Evolutionary conservation across 2,113 vertebrate genomes (phyloP), one percentile per base, ranked within the genome.

Genomic region (Neomonachus schauinslandi): DNA sequence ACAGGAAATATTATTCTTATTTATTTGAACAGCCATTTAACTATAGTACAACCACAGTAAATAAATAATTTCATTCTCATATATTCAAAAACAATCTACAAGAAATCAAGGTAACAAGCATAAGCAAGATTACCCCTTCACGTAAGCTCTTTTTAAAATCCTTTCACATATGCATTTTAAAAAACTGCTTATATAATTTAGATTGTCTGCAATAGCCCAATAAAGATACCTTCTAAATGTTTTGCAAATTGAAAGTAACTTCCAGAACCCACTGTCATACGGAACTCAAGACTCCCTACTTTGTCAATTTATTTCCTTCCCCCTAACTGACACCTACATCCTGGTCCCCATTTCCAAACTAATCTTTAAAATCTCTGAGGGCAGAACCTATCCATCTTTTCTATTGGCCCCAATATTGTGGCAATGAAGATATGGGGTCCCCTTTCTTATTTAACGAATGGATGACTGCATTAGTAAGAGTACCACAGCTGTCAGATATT

Each of bases 141-240:
- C 13, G 72, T 42, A 51, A 69, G 8, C 33, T 88, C 77, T 97
- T 95, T 85, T 88, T 36, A 86, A 88, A 86, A 95, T 79, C 42
- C 42, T 57, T 84, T 97, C 76, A 87, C 59, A 87, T 71, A 92
- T 46, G 63, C 24, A 61, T 36, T 94, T 96, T 95, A 51, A 31
- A 81, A 97, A 96, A 83, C 36, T 80, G 36, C 91, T 71, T 86
- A 89, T 85, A 89, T 95, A 76, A 91, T 86, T 98, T 97, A 98
- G 55, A 82, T 80, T 67, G 28, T 94, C 72, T 96, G 22, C 33
- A 96, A 84, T 95, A 96, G 69, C 69, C 77, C 94, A 94, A 93
- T 95, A 94, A 95, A 96, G 74, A 86, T 51, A 88, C 15, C 74
- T 95, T 92, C 76, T 79, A 92, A 95, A 96, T 90, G 55, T 61